Percentiles rank a stretch among this genome's conserved stretches.
Conservation (phyloP, 2,113 vertebrate genomes). For the Centrocercus urophasianus region DNA sequence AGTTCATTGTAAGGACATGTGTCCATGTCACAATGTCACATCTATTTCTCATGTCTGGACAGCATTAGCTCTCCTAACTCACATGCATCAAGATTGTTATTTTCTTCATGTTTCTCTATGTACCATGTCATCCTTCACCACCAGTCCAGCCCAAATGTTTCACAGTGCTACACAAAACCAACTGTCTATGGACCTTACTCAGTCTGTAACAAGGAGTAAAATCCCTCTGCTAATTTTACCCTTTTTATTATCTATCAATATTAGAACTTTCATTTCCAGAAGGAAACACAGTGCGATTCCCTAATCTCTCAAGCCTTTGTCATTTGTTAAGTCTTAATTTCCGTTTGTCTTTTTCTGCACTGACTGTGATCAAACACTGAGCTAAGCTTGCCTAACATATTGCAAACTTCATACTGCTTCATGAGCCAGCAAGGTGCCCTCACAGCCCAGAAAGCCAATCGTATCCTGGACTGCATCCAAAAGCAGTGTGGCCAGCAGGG, state of each 20-base stretch:
- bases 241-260: neutral
- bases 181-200: fast-evolving
- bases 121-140: neutral
- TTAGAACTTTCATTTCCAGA: neutral
- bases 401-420: neutral
- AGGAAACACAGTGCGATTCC: neutral
- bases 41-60: neutral
- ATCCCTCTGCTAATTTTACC: neutral
- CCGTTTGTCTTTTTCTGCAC: neutral
- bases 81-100: fast-evolving
- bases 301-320: neutral
- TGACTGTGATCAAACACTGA: fast-evolving
- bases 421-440: no score
- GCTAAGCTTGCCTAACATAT: fast-evolving
- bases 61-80: neutral
- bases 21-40: neutral
- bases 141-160: neutral
- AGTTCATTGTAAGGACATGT: neutral
- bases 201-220: neutral
- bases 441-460: no score
- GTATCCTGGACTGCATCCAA: no score
- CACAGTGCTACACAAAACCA: neutral
- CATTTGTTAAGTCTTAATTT: neutral
- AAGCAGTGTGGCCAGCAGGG: neutral
- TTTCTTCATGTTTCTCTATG: fast-evolving